phyloP scores from a whole-genome alignment of 1,140 invertebrate species.

The Drosophila novamexicana region DNA sequence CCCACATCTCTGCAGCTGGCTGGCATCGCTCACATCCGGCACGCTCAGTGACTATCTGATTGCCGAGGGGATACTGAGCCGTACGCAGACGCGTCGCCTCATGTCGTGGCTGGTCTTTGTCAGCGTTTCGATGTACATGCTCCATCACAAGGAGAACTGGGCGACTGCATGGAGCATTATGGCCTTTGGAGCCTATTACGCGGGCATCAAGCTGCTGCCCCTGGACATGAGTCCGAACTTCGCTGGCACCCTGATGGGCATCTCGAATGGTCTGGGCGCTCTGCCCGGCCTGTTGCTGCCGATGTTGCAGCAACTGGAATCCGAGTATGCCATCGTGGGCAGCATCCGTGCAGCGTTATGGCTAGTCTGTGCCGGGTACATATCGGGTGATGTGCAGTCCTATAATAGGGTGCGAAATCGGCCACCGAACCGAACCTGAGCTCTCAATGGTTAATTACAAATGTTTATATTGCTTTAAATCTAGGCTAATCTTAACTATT shows the following conservation, averaged over 20 bases:
- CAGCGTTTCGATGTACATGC: conserved; percentile 85
- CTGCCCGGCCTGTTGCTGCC: conserved; percentile 50
- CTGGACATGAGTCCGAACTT: conserved; percentile 92
- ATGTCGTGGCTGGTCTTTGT: conserved; percentile 86
- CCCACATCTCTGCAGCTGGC: conserved; percentile 58
- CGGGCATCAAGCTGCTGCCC: conserved; percentile 90
- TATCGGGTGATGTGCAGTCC: conserved; percentile 64
- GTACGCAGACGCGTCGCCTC: conserved; percentile 86
- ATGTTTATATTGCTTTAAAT: conserved; percentile 20
- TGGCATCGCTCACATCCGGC: conserved; percentile 53
- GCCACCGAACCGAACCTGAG: not conserved
- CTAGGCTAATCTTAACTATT: conserved; percentile 36
- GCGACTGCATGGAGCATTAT: conserved; percentile 42
- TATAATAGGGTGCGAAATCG: conserved; percentile 37
- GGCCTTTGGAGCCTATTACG: conserved; percentile 87
- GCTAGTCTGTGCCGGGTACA: conserved; percentile 57
- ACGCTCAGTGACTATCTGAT: conserved; percentile 87
- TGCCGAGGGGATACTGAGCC: conserved; percentile 73
- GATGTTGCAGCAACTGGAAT: conserved; percentile 50
- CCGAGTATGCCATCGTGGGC: conserved; percentile 42
- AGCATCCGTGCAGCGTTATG: conserved; percentile 51
- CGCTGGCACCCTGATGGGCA: conserved; percentile 91
- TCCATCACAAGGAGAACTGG: conserved; percentile 58
- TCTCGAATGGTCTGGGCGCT: conserved; percentile 87
- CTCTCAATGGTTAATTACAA: conserved; percentile 15